phyloP scores from a whole-genome alignment of 2,797 vertebrate species.

The Acanthiza pusilla region DNA sequence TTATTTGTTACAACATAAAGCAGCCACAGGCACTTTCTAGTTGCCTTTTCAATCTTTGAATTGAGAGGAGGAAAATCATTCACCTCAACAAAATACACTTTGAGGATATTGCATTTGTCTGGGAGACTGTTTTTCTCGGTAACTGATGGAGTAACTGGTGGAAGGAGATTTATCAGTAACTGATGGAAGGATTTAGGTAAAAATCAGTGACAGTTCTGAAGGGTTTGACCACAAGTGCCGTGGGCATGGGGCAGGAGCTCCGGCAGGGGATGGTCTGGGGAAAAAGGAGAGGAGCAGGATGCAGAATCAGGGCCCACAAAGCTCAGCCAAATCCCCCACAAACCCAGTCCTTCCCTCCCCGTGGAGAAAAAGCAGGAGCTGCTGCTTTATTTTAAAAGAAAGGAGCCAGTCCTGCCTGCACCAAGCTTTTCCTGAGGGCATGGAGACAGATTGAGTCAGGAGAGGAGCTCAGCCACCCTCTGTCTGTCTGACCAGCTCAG shows the following conservation, averaged over 20 bases:
- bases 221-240: not conserved
- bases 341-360: fast-evolving
- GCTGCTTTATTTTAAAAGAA: not conserved
- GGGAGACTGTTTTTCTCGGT: not conserved
- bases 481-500: fast-evolving
- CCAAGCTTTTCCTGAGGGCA: not conserved
- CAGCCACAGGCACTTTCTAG: not conserved
- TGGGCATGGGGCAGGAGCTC: not conserved
- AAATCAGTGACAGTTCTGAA: not conserved
- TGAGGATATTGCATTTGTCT: not conserved
- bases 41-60: not conserved
- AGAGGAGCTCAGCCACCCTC: not conserved
- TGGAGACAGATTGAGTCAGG: not conserved
- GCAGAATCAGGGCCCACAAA: no score
- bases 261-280: not conserved
- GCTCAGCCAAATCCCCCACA: fast-evolving
- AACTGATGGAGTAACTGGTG: not conserved
- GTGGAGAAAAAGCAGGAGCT: not conserved
- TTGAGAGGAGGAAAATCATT: not conserved
- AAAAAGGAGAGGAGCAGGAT: no score
- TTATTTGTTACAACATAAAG: not conserved
- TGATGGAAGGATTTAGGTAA: not conserved
- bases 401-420: not conserved
- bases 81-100: not conserved
- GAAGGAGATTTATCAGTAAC: no score